Evolutionary conservation across 2,888 invertebrate species (phyloP), one percentile per base, ranked within the genome.

Genomic region (Callosobruchus maculatus): DNA sequence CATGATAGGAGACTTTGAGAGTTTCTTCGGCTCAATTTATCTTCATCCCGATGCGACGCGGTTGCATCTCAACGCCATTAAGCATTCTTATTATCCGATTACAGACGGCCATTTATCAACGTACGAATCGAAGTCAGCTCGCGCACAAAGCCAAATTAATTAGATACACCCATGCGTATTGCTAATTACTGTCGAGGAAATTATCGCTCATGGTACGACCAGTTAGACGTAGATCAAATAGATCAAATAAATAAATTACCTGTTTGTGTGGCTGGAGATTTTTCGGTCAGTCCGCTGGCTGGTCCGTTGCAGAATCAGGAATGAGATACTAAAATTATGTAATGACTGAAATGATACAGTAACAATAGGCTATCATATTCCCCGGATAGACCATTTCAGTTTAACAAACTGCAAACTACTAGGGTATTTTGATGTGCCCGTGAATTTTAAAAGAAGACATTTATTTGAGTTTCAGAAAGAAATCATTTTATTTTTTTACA

Each of bases 271-370:
- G 73, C 21, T 68, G 68, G 68, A 2, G 7, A 22, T 20, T 22
- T 22, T 21, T 21, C 68, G 68, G 68, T 71, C 68, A 75, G 67
- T 69, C 69, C 72, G 31, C 73, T 71, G 73, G 71, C 75, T 74
- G 75, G 77, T 75, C 77, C 79, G 79, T 80, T 78, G 78, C 78
- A 76, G 74, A 72, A 71, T 77, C 79, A 78, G 77, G 71, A 78
- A 76, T 76, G 76, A 26, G 26, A 26, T 26, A 26, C 26, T 26
- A 26, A 26, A 49, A 18, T 49, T 49, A 49, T 49, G 49, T 49
- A 49, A 49, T 18, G 49, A 49, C 13, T 49, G 13, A 18, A 13
- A 49, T 49, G 49, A 0, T 49, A 13, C 18, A 49, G 26, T 26
- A 2, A 26, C 3, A 26, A 26, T 26, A 26, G 26, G 26, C 26